Evolutionary conservation across 2,888 invertebrate species (phyloP).

Genomic region (Cactoblastis cactorum): DNA sequence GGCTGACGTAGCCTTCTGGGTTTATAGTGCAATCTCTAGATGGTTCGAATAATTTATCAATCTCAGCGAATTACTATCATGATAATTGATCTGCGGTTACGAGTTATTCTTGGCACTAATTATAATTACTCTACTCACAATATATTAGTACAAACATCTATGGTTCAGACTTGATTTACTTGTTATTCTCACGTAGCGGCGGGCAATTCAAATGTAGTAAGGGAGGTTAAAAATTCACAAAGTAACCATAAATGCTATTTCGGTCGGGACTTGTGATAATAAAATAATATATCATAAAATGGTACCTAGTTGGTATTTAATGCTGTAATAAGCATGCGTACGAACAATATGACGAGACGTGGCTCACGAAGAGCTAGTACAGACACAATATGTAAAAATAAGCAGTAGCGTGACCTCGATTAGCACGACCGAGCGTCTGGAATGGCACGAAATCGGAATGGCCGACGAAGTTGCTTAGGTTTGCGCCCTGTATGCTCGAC

Average conservation of each 20-base stretch:
- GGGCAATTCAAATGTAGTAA: too few species aligned
- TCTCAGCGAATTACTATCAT: not conserved
- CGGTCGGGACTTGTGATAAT: not conserved
- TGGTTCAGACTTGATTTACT: not conserved
- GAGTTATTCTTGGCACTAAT: not conserved
- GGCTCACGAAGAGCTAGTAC: too few species aligned
- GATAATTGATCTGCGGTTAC: not conserved
- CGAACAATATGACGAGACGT: too few species aligned
- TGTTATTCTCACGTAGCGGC: not conserved
- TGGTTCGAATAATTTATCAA: not conserved
- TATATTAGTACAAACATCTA: not conserved
- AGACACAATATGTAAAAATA: too few species aligned
- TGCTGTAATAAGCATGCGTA: not conserved
- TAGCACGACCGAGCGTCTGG: too few species aligned
- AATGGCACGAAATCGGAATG: too few species aligned
- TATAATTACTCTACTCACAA: not conserved
- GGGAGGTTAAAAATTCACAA: not conserved
- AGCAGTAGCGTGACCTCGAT: too few species aligned
- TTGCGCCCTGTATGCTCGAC: too few species aligned
- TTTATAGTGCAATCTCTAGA: constrained; percentile 31
- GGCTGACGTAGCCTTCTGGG: constrained; percentile 44
- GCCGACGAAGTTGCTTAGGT: too few species aligned
- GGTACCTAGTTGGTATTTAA: too few species aligned
- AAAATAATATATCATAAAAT: not conserved
- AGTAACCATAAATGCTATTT: not conserved